These are phyloP conservation scores for Mimumesa dahlbomi DNA, from an alignment of 2,888 invertebrate species.

Conservation along the genomic window DNA sequence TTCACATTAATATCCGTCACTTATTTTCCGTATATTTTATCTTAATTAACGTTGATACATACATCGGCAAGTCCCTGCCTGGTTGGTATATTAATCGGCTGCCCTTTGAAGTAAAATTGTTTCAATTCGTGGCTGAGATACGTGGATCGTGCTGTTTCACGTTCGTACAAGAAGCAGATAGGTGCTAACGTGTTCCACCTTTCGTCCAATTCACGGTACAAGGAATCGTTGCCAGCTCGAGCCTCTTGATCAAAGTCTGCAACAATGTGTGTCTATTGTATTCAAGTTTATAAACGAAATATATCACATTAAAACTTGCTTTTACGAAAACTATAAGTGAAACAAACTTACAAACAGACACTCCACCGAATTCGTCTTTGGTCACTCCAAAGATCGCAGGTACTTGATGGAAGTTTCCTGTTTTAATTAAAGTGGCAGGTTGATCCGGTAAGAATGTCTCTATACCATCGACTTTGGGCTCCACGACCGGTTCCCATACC, in stretches of 20 bases:
- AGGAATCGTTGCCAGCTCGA: slow-evolving; percentile 79
- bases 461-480: slow-evolving; percentile 84
- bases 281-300: no score
- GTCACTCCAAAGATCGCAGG: slow-evolving; percentile 86
- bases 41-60: slow-evolving; percentile 30
- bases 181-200: slow-evolving; percentile 85
- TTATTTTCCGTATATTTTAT: no score
- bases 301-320: no score
- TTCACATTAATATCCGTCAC: neutral
- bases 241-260: slow-evolving; percentile 5
- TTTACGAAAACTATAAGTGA: no score
- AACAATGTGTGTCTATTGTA: no score
- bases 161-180: slow-evolving; percentile 84
- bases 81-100: slow-evolving; percentile 78
- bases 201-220: slow-evolving; percentile 82
- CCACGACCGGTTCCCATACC: slow-evolving; percentile 85
- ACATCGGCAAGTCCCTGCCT: slow-evolving; percentile 80
- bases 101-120: slow-evolving; percentile 81
- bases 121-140: slow-evolving; percentile 82
- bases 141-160: slow-evolving; percentile 81
- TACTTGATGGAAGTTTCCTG: slow-evolving; percentile 83
- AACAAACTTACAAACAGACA: slow-evolving; percentile 84
- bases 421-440: slow-evolving; percentile 83
- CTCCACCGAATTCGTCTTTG: slow-evolving; percentile 85
- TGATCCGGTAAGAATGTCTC: slow-evolving; percentile 85